Conservation (phyloP, 2,113 vertebrate species). For the Phocoena phocoena region DNA sequence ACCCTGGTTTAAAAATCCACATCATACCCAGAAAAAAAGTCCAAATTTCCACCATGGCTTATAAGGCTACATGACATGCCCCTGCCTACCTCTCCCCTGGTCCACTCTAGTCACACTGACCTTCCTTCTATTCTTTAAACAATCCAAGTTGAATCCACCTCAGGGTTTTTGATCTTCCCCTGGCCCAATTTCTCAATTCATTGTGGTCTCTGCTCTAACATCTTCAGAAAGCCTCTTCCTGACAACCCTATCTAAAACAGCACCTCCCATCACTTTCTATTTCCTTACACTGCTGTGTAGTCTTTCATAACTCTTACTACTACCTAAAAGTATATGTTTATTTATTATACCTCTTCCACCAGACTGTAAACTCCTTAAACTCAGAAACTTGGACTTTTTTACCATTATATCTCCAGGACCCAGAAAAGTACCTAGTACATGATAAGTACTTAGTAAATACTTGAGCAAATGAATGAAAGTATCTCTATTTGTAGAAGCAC, state of each 20-base stretch:
- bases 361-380: background rate
- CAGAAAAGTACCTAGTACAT: background rate
- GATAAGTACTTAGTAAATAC: background rate
- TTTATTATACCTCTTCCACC: background rate
- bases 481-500: background rate
- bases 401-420: background rate
- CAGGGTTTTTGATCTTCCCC: background rate
- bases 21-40: background rate
- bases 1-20: constrained; percentile 15
- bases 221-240: background rate
- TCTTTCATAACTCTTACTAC: background rate
- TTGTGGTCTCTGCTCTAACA: background rate
- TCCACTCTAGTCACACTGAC: background rate
- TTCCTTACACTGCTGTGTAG: background rate
- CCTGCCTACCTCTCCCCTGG: background rate
- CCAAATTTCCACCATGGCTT: background rate
- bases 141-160: background rate
- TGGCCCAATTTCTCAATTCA: background rate
- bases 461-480: background rate
- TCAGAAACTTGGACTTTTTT: background rate
- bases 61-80: background rate
- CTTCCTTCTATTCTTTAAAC: background rate
- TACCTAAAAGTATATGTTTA: background rate
- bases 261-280: background rate
- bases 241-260: background rate